Percentiles rank a stretch among this genome's conserved stretches.
Evolutionary conservation across 2,113 vertebrate species (phyloP).

Genomic region (Leiothrix lutea): DNA sequence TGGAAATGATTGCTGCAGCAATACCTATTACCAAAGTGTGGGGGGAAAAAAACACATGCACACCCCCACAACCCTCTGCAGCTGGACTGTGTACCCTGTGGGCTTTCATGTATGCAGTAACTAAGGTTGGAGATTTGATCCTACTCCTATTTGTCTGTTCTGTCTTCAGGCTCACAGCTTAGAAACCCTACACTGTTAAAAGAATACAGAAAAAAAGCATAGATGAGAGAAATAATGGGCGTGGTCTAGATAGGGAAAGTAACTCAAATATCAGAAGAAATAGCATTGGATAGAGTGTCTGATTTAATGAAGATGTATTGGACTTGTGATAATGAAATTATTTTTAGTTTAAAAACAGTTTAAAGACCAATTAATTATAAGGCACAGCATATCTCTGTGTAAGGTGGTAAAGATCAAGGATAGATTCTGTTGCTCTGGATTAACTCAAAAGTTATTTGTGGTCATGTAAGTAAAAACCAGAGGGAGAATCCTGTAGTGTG

Average conservation of each 20-base stretch:
- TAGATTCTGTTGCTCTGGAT: not conserved
- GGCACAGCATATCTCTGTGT: not conserved
- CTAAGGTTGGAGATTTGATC: not conserved
- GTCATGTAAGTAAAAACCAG: slow-evolving; percentile 19
- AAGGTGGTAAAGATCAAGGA: not conserved
- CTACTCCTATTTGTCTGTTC: not conserved
- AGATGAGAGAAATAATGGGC: not conserved
- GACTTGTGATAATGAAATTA: not conserved
- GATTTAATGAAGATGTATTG: not conserved
- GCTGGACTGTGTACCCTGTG: not conserved
- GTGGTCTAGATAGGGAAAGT: not conserved
- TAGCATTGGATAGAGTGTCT: not conserved
- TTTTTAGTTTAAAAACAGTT: not conserved
- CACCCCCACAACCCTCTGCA: not conserved
- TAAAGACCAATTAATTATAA: not conserved
- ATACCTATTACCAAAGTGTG: not conserved
- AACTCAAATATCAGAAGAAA: not conserved
- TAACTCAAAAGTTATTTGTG: slow-evolving; percentile 4
- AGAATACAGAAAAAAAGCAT: not conserved
- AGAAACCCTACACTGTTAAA: not conserved
- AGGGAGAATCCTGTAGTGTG: not conserved
- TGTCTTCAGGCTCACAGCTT: not conserved
- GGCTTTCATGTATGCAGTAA: not conserved
- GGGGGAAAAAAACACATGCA: rapidly evolving
- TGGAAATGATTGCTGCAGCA: not conserved